phyloP scores from a whole-genome alignment of 2,113 vertebrate genomes.

The Okapia johnstoni region DNA sequence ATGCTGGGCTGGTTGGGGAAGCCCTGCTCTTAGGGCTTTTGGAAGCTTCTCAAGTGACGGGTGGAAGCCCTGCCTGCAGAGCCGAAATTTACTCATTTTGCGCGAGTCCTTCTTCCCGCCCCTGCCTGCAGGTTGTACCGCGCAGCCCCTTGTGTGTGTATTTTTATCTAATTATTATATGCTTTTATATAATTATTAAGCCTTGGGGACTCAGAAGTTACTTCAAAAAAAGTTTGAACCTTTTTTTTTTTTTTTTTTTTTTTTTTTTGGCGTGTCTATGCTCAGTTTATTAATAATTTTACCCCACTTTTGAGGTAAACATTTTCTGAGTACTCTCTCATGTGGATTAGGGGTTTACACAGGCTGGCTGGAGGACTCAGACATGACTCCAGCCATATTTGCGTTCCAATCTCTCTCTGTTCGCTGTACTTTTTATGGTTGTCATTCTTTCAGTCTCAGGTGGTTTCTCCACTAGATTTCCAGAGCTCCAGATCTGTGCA shows the following conservation, averaged over 20 bases:
- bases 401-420: not conserved
- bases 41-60: accelerated
- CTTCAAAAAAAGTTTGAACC: not conserved
- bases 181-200: not conserved
- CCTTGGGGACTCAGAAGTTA: not conserved
- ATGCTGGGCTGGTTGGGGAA: not conserved
- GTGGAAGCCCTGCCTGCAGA: not conserved
- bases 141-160: not conserved
- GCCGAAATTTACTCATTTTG: not conserved
- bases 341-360: not conserved
- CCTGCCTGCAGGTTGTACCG: not conserved
- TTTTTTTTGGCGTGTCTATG: not conserved
- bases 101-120: accelerated
- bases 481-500: not conserved
- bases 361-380: not conserved
- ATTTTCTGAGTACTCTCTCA: not conserved
- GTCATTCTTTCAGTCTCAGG: not conserved
- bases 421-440: not conserved
- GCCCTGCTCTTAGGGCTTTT: not conserved
- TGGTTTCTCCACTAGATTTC: not conserved
- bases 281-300: not conserved
- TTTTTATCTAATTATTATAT: not conserved
- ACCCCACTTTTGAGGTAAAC: not conserved
- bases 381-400: not conserved
- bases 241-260: not conserved